Evolutionary conservation across 2,113 vertebrate genomes (phyloP).

Genomic region (Meles meles): DNA sequence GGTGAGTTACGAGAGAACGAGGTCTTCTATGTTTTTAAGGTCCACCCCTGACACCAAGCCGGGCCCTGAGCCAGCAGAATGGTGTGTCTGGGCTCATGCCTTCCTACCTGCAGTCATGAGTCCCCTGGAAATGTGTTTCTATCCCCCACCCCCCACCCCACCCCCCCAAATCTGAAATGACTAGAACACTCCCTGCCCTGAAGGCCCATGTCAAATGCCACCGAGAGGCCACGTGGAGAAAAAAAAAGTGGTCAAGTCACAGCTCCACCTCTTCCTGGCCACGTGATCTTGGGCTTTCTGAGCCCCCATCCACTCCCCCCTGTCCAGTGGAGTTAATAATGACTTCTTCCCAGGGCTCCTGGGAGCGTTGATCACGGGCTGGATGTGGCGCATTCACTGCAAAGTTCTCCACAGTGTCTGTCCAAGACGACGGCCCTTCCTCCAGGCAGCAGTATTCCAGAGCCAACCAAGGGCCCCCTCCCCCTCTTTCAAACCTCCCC

Average conservation of each 20-base stretch:
- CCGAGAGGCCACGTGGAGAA: background rate
- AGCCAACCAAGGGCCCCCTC: background rate
- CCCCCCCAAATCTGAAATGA: background rate
- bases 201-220: background rate
- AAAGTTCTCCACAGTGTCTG: background rate
- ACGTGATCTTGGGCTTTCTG: background rate
- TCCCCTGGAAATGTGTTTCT: background rate
- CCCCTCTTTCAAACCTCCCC: background rate
- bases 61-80: background rate
- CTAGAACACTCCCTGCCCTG: background rate
- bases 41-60: background rate
- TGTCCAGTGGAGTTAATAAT: accelerated
- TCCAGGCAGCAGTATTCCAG: background rate
- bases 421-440: background rate
- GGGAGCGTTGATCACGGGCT: accelerated
- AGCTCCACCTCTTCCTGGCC: background rate
- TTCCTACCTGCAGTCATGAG: background rate
- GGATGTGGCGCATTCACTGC: background rate
- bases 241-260: background rate
- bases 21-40: background rate
- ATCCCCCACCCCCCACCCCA: background rate
- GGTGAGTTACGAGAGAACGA: background rate
- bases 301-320: accelerated
- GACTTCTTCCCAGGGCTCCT: background rate
- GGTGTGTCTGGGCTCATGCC: background rate